These are phyloP conservation scores for Platyura marginata DNA, from an alignment of 1,140 invertebrate species.

Conservation along the genomic window DNA sequence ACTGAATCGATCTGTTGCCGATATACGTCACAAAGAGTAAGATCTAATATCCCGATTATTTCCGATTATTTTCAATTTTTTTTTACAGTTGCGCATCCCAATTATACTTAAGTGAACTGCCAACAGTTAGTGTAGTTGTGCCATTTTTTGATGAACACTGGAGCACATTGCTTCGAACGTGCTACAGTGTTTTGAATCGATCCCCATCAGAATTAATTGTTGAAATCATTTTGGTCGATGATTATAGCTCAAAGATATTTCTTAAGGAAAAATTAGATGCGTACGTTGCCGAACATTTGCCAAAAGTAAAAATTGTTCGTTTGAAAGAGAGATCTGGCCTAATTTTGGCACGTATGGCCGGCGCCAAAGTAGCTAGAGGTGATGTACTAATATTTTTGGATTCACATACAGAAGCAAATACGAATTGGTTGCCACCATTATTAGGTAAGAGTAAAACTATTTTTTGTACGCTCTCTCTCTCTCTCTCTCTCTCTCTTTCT, in stretches of 20 bases:
- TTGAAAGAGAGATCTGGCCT: constrained; percentile 59
- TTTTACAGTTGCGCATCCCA: constrained; percentile 62
- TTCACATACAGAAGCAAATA: constrained; percentile 85
- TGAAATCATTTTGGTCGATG: constrained; percentile 87
- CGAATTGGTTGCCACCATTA: constrained; percentile 89
- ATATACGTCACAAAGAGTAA: constrained; percentile 60
- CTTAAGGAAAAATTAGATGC: constrained; percentile 54
- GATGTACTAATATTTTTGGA: constrained; percentile 85
- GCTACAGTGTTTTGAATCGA: constrained; percentile 62
- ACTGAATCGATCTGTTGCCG: constrained; percentile 59
- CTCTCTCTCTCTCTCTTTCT: no score
- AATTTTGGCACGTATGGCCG: constrained; percentile 73
- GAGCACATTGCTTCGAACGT: constrained; percentile 71
- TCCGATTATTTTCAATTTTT: no score
- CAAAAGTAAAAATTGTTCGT: constrained; percentile 58
- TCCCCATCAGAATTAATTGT: constrained; percentile 66
- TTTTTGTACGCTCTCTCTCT: no score
- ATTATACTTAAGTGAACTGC: constrained; percentile 56
- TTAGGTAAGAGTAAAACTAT: constrained; percentile 33
- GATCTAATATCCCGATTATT: no score
- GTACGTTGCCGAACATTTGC: constrained; percentile 50
- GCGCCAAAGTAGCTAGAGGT: constrained; percentile 62
- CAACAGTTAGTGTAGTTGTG: constrained; percentile 70
- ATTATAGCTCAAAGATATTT: constrained; percentile 61
- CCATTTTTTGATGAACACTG: constrained; percentile 92